Conservation (phyloP, 2,888 invertebrate genomes). For the Tineola bisselliella region DNA sequence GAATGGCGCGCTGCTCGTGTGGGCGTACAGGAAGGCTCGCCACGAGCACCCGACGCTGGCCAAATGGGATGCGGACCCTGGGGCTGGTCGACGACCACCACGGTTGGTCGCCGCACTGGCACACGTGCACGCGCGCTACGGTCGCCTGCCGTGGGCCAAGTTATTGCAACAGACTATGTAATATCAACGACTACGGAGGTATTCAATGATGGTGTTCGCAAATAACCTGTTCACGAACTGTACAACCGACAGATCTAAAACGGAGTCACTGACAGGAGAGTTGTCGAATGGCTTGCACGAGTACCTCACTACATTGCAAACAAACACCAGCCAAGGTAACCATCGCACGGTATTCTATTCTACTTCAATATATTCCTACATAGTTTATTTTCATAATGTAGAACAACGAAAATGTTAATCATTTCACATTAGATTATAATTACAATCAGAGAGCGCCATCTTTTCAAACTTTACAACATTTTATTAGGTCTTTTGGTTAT, state of each 20-base stretch:
- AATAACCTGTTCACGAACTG: too few species aligned
- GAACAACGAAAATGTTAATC: too few species aligned
- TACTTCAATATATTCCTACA: too few species aligned
- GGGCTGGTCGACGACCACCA: constrained; percentile 23
- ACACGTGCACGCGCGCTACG: constrained; percentile 33
- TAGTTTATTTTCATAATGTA: too few species aligned
- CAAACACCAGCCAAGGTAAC: background rate
- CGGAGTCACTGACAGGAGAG: constrained; percentile 35
- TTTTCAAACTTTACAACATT: background rate
- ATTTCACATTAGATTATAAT: too few species aligned
- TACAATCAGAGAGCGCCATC: background rate
- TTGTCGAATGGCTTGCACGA: constrained; percentile 15
- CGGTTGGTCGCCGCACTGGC: constrained; percentile 29
- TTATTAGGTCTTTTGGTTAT: background rate
- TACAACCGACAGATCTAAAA: constrained; percentile 18
- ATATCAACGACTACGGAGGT: constrained; percentile 22
- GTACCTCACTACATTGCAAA: background rate
- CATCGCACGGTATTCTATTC: background rate
- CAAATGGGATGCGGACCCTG: constrained; percentile 40
- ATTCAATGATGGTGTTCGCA: too few species aligned
- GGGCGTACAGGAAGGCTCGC: constrained; percentile 70
- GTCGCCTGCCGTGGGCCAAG: constrained; percentile 37
- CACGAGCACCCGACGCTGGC: constrained; percentile 50
- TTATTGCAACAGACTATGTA: constrained; percentile 37
- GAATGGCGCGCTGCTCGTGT: constrained; percentile 77